Conservation (phyloP, 1,140 invertebrate genomes). For the Pomacea maculata region DNA sequence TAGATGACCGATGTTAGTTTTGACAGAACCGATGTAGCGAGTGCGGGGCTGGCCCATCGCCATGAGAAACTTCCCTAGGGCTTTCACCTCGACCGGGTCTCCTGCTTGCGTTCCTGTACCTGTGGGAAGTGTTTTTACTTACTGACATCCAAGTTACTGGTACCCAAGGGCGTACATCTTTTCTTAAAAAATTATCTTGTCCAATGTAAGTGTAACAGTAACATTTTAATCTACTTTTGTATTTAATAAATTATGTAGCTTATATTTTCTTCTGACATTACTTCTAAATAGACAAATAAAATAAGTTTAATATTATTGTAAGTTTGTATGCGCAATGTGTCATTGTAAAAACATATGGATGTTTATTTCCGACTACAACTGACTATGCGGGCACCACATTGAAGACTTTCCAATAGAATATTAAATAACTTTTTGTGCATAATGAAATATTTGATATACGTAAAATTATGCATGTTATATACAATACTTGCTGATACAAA, state of each 20-base stretch:
- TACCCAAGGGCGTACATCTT: neutral
- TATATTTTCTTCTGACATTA: neutral
- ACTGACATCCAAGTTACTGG: neutral
- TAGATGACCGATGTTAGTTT: conserved; percentile 56
- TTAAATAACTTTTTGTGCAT: neutral
- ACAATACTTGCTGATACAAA: neutral
- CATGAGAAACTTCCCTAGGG: conserved; percentile 29
- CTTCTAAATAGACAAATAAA: no score
- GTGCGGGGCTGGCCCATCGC: conserved; percentile 14
- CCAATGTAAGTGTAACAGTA: neutral
- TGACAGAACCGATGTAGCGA: conserved; percentile 51
- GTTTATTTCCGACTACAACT: neutral
- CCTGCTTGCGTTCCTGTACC: conserved; percentile 45
- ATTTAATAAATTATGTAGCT: neutral
- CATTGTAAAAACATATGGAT: no score
- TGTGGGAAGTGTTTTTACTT: neutral
- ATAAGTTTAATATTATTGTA: no score
- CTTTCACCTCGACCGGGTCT: conserved; percentile 44
- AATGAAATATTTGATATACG: neutral
- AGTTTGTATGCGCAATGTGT: no score
- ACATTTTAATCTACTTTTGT: neutral
- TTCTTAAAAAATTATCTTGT: neutral
- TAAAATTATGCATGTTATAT: neutral
- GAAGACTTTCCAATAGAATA: neutral
- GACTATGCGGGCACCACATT: neutral